These are phyloP conservation scores for Luperina testacea DNA, from an alignment of 2,888 invertebrate species.

Conservation along the genomic window DNA sequence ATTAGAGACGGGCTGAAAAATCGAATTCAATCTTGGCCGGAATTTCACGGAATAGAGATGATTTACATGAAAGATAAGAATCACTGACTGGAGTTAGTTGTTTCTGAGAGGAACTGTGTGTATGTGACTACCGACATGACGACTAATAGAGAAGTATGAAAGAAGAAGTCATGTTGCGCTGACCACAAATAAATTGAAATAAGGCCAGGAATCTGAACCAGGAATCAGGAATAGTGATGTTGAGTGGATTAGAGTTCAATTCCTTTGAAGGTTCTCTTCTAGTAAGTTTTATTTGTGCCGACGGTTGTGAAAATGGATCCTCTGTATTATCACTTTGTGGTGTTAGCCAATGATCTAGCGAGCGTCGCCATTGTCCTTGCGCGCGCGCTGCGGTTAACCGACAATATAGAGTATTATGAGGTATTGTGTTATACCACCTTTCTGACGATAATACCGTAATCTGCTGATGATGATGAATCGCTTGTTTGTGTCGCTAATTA, in stretches of 20 bases:
- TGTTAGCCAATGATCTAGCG: constrained; percentile 49
- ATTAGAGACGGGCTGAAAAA: background rate
- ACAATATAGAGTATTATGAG: constrained; percentile 43
- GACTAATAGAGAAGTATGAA: background rate
- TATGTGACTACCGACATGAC: too few relatives aligned
- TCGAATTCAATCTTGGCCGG: background rate
- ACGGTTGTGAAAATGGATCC: background rate
- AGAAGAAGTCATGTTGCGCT: background rate
- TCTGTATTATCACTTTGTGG: constrained; percentile 10
- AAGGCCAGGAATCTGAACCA: background rate
- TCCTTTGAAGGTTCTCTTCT: background rate
- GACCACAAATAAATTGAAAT: background rate
- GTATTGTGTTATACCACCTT: constrained; percentile 58
- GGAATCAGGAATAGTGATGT: background rate
- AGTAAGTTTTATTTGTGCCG: background rate
- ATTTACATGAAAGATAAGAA: background rate
- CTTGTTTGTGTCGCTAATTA: constrained; percentile 51
- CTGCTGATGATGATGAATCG: constrained; percentile 48
- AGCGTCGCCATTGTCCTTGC: constrained; percentile 56
- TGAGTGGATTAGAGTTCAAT: background rate
- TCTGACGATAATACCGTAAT: constrained; percentile 46
- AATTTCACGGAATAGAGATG: background rate
- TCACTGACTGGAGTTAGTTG: background rate
- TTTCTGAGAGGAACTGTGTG: background rate
- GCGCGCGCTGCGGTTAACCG: constrained; percentile 64